Conservation (phyloP, 2,888 invertebrate species). For the Glomeris marginata region DNA sequence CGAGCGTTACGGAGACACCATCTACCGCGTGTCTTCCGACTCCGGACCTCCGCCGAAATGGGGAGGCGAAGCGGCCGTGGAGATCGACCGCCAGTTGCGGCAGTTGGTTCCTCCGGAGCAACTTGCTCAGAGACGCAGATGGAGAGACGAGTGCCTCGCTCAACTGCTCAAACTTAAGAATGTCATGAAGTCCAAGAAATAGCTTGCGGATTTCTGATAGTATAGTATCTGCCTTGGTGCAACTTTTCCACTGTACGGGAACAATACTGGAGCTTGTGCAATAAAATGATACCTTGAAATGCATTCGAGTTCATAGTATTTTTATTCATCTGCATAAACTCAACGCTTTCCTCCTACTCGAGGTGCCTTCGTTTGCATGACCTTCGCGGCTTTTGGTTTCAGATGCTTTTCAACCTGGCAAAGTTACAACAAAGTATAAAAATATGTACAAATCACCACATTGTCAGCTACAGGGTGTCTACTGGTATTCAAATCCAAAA, state of each 20-base stretch:
- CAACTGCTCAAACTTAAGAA: constrained; percentile 49
- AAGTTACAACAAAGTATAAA: neutral
- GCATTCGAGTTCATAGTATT: neutral
- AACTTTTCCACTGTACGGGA: too few relatives aligned
- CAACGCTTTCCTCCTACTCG: constrained; percentile 97
- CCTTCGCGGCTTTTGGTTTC: constrained; percentile 78
- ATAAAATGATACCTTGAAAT: neutral
- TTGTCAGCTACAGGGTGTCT: too few relatives aligned
- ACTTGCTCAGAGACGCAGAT: constrained; percentile 54
- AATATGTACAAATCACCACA: too few relatives aligned
- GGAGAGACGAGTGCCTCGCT: constrained; percentile 70
- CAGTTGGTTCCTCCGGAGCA: constrained; percentile 56
- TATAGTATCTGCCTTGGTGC: too few relatives aligned
- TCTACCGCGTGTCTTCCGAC: constrained; percentile 48
- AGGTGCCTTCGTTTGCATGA: constrained; percentile 73
- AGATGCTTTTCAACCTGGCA: constrained; percentile 28
- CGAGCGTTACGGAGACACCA: constrained; percentile 43
- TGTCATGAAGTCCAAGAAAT: too few relatives aligned
- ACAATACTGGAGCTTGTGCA: too few relatives aligned
- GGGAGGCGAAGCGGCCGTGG: constrained; percentile 46
- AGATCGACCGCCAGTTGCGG: constrained; percentile 54
- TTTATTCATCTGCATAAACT: constrained; percentile 24
- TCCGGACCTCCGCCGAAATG: constrained; percentile 61
- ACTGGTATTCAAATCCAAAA: too few relatives aligned
- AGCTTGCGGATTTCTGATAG: too few relatives aligned